These are phyloP conservation scores for Platanista minor DNA, from an alignment of 2,113 vertebrate genomes.

Conservation along the genomic window DNA sequence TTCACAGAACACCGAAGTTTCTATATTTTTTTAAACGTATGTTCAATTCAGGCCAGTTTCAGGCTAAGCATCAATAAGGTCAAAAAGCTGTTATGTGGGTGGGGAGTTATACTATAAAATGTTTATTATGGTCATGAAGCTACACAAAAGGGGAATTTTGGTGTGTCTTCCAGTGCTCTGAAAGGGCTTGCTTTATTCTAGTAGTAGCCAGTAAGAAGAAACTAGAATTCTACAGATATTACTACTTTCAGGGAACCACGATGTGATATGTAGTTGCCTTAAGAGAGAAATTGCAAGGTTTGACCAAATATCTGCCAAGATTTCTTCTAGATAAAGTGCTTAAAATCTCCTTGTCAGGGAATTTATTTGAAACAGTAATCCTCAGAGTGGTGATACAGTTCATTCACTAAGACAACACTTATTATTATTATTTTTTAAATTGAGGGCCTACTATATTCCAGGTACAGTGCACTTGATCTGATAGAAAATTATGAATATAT, in stretches of 20 bases:
- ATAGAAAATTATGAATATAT: not conserved
- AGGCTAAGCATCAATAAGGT: conserved; percentile 3
- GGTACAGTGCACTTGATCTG: not conserved
- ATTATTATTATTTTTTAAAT: not conserved
- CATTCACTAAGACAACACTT: not conserved
- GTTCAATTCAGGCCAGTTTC: conserved; percentile 14
- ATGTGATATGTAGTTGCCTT: not conserved
- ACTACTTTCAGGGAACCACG: not conserved
- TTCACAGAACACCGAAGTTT: not conserved
- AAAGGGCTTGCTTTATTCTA: not conserved
- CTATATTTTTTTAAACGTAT: not conserved
- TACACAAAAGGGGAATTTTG: conserved; percentile 14
- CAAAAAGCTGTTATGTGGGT: not conserved
- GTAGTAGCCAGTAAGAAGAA: not conserved
- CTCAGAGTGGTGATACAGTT: not conserved
- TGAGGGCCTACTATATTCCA: not conserved
- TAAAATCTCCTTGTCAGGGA: not conserved
- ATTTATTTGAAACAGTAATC: not conserved
- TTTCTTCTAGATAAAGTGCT: not conserved
- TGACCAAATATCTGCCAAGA: not conserved
- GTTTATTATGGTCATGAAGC: not conserved
- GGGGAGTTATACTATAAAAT: not conserved
- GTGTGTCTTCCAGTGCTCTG: not conserved
- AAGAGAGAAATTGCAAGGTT: not conserved
- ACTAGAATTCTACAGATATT: not conserved